phyloP scores from a whole-genome alignment of 2,888 invertebrate genomes.

The Eulithis prunata region DNA sequence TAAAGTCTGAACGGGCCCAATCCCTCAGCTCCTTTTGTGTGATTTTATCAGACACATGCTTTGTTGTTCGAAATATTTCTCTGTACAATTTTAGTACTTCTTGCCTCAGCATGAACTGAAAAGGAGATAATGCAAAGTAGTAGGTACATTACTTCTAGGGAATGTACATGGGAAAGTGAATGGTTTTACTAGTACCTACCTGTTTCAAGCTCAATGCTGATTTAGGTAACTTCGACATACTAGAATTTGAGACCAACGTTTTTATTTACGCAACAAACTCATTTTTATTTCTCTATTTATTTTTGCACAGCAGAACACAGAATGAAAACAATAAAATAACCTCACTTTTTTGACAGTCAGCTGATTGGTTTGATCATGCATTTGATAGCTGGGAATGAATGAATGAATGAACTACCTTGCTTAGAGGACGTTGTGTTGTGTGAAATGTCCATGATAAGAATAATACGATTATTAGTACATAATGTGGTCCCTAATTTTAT shows the following conservation, averaged over 20 bases:
- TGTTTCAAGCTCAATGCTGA: constrained; percentile 85
- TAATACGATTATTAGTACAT: too few relatives aligned
- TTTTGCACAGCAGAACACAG: constrained; percentile 3
- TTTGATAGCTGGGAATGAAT: too few relatives aligned
- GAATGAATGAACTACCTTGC: too few relatives aligned
- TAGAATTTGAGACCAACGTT: background rate
- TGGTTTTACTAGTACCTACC: constrained; percentile 36
- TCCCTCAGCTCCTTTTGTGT: constrained; percentile 87
- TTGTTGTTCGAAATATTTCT: constrained; percentile 88
- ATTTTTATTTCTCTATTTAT: background rate
- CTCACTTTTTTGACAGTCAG: constrained; percentile 2
- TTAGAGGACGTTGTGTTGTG: too few relatives aligned
- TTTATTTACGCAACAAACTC: background rate
- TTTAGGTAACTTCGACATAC: constrained; percentile 71
- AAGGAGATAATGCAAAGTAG: constrained; percentile 39
- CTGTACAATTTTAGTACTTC: constrained; percentile 91
- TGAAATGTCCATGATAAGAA: too few relatives aligned
- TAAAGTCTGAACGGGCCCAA: constrained; percentile 91
- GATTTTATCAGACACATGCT: constrained; percentile 85
- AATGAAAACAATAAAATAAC: constrained; percentile 15
- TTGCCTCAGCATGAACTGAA: constrained; percentile 91
- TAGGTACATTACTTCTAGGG: background rate
- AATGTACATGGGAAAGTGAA: background rate
- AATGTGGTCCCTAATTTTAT: too few relatives aligned
- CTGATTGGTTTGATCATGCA: too few relatives aligned